Conservation (phyloP, 2,113 vertebrate genomes). For the Sardina pilchardus region DNA sequence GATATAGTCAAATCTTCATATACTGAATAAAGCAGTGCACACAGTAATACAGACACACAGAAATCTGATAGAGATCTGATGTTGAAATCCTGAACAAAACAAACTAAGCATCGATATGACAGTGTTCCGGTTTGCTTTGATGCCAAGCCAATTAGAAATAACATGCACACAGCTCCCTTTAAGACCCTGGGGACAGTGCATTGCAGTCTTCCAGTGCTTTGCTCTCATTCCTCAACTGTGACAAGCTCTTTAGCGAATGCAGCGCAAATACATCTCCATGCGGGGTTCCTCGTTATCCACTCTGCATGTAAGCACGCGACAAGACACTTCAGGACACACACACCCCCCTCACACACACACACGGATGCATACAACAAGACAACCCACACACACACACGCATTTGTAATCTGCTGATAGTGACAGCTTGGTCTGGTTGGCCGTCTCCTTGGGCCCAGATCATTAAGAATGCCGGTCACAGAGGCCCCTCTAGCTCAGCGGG, state of each 20-base stretch:
- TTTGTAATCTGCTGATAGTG: background rate
- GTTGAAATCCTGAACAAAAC: background rate
- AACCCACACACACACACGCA: constrained; percentile 13
- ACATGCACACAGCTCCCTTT: background rate
- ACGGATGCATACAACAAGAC: background rate
- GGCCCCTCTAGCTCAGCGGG: background rate
- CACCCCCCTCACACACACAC: background rate
- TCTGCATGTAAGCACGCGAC: background rate
- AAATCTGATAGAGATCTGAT: too few relatives aligned
- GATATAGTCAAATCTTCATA: background rate
- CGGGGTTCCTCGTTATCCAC: background rate
- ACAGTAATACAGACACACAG: background rate
- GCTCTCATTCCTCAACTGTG: constrained; percentile 4
- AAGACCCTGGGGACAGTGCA: background rate
- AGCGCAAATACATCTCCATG: background rate
- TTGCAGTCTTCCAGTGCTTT: background rate
- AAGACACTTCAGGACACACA: background rate
- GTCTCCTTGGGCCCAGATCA: background rate
- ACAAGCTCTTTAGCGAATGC: background rate
- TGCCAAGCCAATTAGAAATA: background rate
- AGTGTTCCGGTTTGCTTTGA: background rate
- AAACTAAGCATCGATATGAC: background rate
- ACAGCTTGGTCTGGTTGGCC: background rate
- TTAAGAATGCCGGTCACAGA: constrained; percentile 10
- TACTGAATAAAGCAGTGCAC: background rate